phyloP scores from a whole-genome alignment of 2,797 vertebrate species.

The Balearica regulorum region DNA sequence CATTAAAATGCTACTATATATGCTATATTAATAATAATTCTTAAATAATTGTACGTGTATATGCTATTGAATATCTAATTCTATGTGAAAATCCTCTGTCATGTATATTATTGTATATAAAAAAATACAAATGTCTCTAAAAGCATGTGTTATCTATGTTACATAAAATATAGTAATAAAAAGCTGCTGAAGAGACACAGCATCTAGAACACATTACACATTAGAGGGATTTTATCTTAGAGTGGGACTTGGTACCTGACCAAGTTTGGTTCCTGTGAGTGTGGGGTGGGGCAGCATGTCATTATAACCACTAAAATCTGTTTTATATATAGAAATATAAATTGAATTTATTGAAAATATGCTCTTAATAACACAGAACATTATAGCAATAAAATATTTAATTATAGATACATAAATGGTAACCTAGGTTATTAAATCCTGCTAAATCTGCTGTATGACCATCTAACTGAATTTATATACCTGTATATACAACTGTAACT shows the following conservation, averaged over 20 bases:
- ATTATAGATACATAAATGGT: background rate
- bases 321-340: background rate
- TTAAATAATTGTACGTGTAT: too few relatives aligned
- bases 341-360: background rate
- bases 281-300: too few relatives aligned
- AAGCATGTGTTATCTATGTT: background rate
- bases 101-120: background rate
- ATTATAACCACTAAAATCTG: too few relatives aligned
- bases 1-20: background rate
- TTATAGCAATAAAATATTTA: background rate
- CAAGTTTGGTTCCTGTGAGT: fast-evolving
- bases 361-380: background rate
- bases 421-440: background rate
- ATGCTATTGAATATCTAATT: background rate
- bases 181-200: background rate
- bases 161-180: background rate
- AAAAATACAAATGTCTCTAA: background rate
- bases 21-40: background rate
- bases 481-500: too few relatives aligned
- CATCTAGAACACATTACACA: too few relatives aligned
- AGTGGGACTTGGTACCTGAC: fast-evolving
- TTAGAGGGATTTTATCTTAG: fast-evolving
- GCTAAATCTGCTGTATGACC: background rate
- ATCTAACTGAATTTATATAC: background rate
- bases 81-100: background rate